Base-by-base conservation (phyloP, 2,888 invertebrate genomes). In the Drosophila vallismaia region DNA sequence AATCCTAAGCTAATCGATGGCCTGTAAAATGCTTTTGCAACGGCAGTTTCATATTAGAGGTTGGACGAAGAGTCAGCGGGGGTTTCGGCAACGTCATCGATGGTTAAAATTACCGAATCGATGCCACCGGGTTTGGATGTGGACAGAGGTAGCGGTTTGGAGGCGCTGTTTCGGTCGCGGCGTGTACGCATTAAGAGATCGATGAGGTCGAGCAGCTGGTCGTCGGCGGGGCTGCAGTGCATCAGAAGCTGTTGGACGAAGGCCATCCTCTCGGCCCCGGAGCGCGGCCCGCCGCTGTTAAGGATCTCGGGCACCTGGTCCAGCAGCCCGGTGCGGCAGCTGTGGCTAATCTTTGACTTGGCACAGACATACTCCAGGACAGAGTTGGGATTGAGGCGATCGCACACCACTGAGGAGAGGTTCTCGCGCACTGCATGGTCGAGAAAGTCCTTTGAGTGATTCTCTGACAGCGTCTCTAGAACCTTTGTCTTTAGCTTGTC, bases 371-470 rank as follows among this genome's bases (percentile, higher is more conserved):
- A 91, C 40, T 91, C 91, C 51, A 91, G 79, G 44, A 91, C 88
- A 0, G 90, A 89, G 74, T 86, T 88, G 44, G 86, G 80, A 76
- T 91, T 91, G n/a, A 92, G 82, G 6, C 90, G 89, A 69, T 92
- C 91, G 56, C 92, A 92, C n/a, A 92, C 91, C n/a, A 88, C 89
- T 2, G 89, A 88, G 0, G 90, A 89, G 5, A 91, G 81, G 76
- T 92, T 92, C 64, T 92, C 92, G 67, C 91, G 91, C 5, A 92
- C 82, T 0, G 92, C 91, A 74, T 91, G 90, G 60, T 92, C 89
- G 49, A 92, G 77, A 60, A 92, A 91, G 31, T 91, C 91, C 55
- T 90, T 90, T 5, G 92, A 90, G 70, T 92, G 89, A 68, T 91
- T 90, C 76, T 92, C 91, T 2, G 91, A 91, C 10, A 92, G 77